Percentiles rank a stretch among this genome's conserved stretches.
phyloP scores from a whole-genome alignment of 2,113 vertebrate species.

The Atrichornis clamosus region DNA sequence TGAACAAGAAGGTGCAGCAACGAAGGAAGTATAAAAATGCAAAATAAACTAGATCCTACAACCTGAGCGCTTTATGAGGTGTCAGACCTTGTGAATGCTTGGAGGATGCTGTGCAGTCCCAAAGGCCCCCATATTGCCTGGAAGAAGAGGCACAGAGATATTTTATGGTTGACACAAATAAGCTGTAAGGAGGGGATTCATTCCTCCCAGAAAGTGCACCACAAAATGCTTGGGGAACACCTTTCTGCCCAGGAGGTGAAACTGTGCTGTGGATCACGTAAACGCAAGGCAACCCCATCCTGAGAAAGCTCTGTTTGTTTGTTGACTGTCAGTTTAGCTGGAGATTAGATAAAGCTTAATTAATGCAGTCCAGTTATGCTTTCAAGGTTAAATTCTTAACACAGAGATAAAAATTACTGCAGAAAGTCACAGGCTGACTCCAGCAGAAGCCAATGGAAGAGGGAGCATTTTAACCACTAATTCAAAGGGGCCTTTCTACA shows the following conservation, averaged over 20 bases:
- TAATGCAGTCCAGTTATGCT: background rate
- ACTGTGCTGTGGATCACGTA: background rate
- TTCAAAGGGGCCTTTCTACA: background rate
- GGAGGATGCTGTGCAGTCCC: background rate
- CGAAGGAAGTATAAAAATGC: background rate
- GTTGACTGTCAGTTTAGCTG: background rate
- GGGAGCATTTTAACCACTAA: background rate
- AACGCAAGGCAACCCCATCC: background rate
- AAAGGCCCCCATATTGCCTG: background rate
- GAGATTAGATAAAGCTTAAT: constrained; percentile 9
- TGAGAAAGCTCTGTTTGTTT: background rate
- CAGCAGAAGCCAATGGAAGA: background rate
- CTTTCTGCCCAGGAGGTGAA: background rate
- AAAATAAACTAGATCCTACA: background rate
- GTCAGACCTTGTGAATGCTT: background rate
- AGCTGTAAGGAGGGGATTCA: background rate
- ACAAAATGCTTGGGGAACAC: background rate
- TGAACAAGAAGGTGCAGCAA: background rate
- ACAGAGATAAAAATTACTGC: background rate
- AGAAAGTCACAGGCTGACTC: background rate
- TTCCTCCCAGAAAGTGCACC: background rate
- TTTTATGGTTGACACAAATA: background rate
- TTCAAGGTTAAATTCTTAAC: background rate
- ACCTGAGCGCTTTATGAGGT: background rate
- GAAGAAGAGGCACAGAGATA: background rate